Conservation (phyloP, 2,888 invertebrate species). For the Zelleria hepariella region DNA sequence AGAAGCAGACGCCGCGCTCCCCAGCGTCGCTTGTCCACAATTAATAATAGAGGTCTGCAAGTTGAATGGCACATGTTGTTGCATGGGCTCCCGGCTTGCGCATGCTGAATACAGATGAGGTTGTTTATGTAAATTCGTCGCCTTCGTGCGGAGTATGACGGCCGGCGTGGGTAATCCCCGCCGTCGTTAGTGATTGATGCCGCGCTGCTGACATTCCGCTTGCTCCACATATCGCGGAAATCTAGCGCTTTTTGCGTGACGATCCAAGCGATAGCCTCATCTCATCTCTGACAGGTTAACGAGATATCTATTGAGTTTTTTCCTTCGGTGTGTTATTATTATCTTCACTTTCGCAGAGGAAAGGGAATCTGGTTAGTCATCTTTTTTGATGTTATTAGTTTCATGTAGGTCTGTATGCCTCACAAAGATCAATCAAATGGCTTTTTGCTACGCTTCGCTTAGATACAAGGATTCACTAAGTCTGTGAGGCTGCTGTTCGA, state of each 20-base stretch:
- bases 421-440: background rate
- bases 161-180: conserved; percentile 41
- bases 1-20: conserved; percentile 32
- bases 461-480: too few species aligned
- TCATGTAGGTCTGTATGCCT: background rate
- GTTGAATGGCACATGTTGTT: conserved; percentile 67
- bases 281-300: conserved; percentile 2
- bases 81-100: conserved; percentile 53
- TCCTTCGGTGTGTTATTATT: background rate
- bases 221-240: background rate
- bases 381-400: background rate
- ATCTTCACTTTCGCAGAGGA: background rate
- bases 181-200: conserved; percentile 62
- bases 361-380: background rate
- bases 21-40: conserved; percentile 57
- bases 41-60: conserved; percentile 66
- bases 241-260: background rate
- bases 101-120: conserved; percentile 67
- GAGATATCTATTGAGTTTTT: conserved; percentile 3
- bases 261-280: background rate
- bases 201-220: conserved; percentile 19
- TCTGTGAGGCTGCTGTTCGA: too few species aligned
- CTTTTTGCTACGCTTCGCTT: too few species aligned
- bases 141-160: conserved; percentile 45
- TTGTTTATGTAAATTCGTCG: conserved; percentile 65